Percentiles rank a stretch among this genome's conserved stretches.
phyloP scores from a whole-genome alignment of 2,113 vertebrate species.

The Sebastes schlegelii region DNA sequence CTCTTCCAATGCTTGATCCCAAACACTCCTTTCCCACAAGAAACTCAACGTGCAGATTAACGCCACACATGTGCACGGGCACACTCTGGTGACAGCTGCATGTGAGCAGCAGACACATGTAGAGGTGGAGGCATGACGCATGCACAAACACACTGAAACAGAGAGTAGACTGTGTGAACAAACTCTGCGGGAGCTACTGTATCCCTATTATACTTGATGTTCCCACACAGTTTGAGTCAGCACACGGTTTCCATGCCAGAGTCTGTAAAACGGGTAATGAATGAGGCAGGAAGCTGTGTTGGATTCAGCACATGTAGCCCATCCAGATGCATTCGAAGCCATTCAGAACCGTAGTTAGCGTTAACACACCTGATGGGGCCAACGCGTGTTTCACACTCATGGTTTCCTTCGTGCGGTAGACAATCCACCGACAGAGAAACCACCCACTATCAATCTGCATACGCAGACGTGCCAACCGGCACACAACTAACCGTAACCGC shows the following conservation, averaged over 20 bases:
- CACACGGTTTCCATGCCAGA: constrained; percentile 56
- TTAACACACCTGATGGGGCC: constrained; percentile 50
- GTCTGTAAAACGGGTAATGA: constrained; percentile 75
- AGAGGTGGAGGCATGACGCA: constrained; percentile 32
- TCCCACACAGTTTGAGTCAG: constrained; percentile 68
- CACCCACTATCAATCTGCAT: constrained; percentile 21
- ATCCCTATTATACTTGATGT: constrained; percentile 43
- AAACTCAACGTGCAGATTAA: constrained; percentile 6
- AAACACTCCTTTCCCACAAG: constrained; percentile 8
- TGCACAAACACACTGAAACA: constrained; percentile 53
- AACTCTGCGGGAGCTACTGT: constrained; percentile 53
- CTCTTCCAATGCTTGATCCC: constrained; percentile 15
- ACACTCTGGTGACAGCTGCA: constrained; percentile 14
- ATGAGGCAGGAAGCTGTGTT: constrained; percentile 67
- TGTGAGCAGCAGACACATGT: constrained; percentile 31
- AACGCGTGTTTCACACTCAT: neutral
- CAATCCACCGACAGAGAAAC: constrained; percentile 7
- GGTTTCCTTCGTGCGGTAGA: constrained; percentile 6
- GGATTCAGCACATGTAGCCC: constrained; percentile 48
- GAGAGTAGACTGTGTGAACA: constrained; percentile 34
- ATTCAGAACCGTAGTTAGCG: constrained; percentile 38
- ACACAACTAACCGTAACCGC: neutral
- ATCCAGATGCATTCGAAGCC: constrained; percentile 52
- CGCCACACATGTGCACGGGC: neutral
- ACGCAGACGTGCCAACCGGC: neutral